These are phyloP conservation scores for Napeogenes sylphis DNA, from an alignment of 2,888 invertebrate genomes.

Conservation along the genomic window DNA sequence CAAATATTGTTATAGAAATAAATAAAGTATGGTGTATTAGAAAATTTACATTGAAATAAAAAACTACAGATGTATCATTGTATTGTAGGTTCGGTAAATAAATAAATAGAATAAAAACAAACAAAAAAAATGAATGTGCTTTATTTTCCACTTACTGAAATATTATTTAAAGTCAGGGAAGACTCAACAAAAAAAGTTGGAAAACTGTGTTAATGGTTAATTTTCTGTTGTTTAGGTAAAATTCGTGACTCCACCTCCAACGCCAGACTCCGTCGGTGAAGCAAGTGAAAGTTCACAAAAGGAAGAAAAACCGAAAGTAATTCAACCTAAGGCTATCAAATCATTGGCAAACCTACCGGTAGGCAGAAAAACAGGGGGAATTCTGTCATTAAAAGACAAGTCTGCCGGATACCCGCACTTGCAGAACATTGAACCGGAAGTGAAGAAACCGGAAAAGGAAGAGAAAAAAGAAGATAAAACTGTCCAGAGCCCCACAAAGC, in stretches of 20 bases:
- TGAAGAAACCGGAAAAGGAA: conserved; percentile 57
- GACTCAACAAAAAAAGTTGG: too few relatives aligned
- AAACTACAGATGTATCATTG: too few relatives aligned
- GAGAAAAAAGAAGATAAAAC: conserved; percentile 56
- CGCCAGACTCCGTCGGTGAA: conserved; percentile 56
- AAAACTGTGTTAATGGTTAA: too few relatives aligned
- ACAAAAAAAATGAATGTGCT: too few relatives aligned
- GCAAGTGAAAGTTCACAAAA: conserved; percentile 40
- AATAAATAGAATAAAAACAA: too few relatives aligned
- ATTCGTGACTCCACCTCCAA: conserved; percentile 74
- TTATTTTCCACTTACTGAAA: too few relatives aligned
- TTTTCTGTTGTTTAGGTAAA: conserved; percentile 61
- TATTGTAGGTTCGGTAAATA: too few relatives aligned
- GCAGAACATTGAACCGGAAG: conserved; percentile 63
- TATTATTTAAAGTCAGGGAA: too few relatives aligned
- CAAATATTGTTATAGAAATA: too few relatives aligned
- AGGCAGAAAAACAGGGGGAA: conserved; percentile 71
- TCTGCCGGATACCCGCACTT: conserved; percentile 74
- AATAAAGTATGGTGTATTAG: too few relatives aligned
- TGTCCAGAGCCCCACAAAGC: conserved; percentile 46
- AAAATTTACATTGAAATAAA: too few relatives aligned
- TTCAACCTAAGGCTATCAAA: conserved; percentile 64
- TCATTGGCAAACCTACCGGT: conserved; percentile 64
- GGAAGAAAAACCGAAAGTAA: conserved; percentile 60
- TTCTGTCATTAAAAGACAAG: conserved; percentile 73